Base-by-base conservation (phyloP, 2,888 invertebrate species). In the Teinopalpus imperialis region DNA sequence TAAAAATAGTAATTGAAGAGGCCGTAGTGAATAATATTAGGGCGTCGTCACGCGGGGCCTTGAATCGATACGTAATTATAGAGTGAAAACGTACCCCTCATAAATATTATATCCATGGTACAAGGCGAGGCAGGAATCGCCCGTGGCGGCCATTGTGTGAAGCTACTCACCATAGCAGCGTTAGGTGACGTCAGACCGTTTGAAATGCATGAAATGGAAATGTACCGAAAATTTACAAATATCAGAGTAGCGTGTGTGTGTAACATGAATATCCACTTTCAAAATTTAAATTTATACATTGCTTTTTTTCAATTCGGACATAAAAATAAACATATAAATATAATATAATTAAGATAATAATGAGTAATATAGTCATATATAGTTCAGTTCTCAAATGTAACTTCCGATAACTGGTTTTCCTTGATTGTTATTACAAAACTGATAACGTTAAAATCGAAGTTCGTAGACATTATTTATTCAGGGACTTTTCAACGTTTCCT, bases 31-130 rank as follows among this genome's bases (percentile, higher is more conserved):
- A 81, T 83, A 85, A 79, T 80, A 83, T 85, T 85, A 80, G 85
- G 82, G 83, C 80, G 82, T 74, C 76, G 74, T 77, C 74, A 78
- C 74, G 67, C 66, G 64, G 70, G 66, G 66, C 66, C 69, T 69
- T 73, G 57, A 81, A 85, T 85, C 85, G 82, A 88, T 85, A 76
- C 75, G 80, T 81, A 88, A 88, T 88, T 88, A 88, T 85, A 83
- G 79, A 83, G 80, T 81, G 75, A 80, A 79, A 82, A 80, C 73
- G 67, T 77, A 79, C 81, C 86, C 86, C 80, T 81, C 83, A 83
- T 85, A 83, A 87, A 86, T 87, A 83, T 77, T 74, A 79, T 81
- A 83, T 81, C 74, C 74, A 69, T 69, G 74, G 66, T 68, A 50
- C 43, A 75, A 80, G 85, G 85, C 79, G 81, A 69, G 86, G 81